phyloP scores from a whole-genome alignment of 2,113 vertebrate species.

The Mastomys natalensis region DNA sequence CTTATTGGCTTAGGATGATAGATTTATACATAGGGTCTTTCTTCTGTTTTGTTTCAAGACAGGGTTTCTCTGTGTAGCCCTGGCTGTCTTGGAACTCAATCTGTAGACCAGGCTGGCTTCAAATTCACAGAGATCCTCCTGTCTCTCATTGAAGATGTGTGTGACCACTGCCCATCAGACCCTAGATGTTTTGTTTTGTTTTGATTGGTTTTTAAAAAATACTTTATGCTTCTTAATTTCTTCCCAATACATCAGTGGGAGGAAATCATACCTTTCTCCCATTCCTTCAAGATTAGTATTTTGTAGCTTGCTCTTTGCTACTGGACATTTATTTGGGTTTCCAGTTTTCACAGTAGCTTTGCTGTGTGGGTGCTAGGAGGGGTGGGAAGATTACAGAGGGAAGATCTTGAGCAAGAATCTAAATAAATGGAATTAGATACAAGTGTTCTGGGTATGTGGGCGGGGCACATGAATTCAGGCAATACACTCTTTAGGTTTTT shows the following conservation, averaged over 20 bases:
- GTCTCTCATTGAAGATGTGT: not conserved
- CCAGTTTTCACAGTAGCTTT: not conserved
- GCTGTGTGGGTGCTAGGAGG: not conserved
- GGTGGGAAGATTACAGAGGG: not conserved
- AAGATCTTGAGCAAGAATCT: not conserved
- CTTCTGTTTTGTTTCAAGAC: not conserved
- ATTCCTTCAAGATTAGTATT: not conserved
- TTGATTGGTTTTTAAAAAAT: not conserved
- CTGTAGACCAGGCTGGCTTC: not conserved
- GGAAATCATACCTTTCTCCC: not conserved
- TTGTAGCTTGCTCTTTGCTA: constrained; percentile 10
- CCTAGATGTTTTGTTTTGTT: not conserved
- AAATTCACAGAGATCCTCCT: not conserved
- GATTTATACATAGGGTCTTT: not conserved
- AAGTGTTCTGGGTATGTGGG: not conserved
- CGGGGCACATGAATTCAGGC: not conserved
- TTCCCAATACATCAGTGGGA: not conserved
- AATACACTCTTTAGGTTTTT: constrained; percentile 9
- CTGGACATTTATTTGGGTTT: not conserved
- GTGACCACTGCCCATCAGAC: not conserved
- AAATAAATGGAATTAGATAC: not conserved
- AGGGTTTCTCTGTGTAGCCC: not conserved
- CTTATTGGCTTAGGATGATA: not conserved
- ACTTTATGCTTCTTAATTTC: not conserved
- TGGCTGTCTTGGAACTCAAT: not conserved